A percentile compares a stretch with the other conserved stretches of the same genome.
Evolutionary conservation across 2,113 vertebrate genomes (phyloP).

Genomic region (Ellobius talpinus): DNA sequence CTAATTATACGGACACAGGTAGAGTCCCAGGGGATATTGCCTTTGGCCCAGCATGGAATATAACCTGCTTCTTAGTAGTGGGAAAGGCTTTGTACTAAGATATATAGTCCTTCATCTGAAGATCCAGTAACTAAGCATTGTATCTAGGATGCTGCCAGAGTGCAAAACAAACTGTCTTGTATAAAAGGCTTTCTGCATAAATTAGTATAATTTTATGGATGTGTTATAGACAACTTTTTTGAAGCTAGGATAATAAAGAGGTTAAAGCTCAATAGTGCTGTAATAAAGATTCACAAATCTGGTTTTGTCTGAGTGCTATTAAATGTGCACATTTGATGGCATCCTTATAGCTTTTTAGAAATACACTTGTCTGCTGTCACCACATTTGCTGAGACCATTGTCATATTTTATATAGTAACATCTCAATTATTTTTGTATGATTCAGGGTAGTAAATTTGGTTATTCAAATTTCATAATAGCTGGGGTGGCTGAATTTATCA

Average conservation of each 20-base stretch:
- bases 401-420: conserved; percentile 23
- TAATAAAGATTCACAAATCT: conserved; percentile 38
- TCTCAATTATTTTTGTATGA: background rate
- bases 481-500: background rate
- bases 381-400: conserved; percentile 8
- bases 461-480: conserved; percentile 42
- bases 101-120: background rate
- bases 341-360: background rate
- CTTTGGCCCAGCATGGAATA: background rate
- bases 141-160: too few relatives aligned
- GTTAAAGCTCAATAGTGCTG: background rate
- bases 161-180: background rate
- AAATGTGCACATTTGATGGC: background rate
- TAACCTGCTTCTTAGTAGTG: background rate
- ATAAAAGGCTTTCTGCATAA: background rate
- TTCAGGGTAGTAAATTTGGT: background rate
- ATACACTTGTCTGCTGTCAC: background rate
- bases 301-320: background rate
- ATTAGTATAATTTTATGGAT: conserved; percentile 1
- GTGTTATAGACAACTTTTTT: background rate
- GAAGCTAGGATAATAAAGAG: conserved; percentile 32
- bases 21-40: too few relatives aligned
- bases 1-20: background rate
- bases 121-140: background rate
- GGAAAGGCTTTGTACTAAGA: background rate